Percentiles rank a stretch among this genome's conserved stretches.
phyloP scores from a whole-genome alignment of 1,140 invertebrate genomes.

The Propsilocerus akamusi region DNA sequence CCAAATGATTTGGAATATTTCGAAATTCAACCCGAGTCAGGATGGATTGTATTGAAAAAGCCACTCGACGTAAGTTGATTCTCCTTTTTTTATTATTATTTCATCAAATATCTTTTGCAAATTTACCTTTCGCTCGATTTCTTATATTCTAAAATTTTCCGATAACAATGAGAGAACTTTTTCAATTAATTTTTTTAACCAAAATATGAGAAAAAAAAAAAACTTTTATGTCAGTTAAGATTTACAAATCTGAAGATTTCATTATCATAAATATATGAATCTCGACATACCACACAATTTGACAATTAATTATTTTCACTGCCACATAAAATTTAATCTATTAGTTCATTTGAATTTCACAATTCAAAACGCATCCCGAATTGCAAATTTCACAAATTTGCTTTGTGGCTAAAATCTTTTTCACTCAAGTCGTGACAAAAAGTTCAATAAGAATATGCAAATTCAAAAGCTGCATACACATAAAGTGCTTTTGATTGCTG shows the following conservation, averaged over 20 bases:
- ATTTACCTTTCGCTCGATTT: slow-evolving; percentile 16
- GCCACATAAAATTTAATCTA: too few species aligned
- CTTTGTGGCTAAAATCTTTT: background rate
- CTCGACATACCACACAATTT: background rate
- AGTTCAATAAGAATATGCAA: too few species aligned
- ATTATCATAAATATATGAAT: background rate
- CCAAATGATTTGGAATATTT: slow-evolving; percentile 81
- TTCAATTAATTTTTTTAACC: too few species aligned
- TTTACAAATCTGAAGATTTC: background rate
- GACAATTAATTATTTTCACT: background rate
- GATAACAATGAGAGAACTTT: too few species aligned
- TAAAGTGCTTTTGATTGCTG: too few species aligned
- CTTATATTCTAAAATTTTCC: slow-evolving; percentile 13
- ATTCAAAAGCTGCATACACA: too few species aligned
- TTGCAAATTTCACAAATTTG: background rate
- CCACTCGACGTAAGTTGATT: slow-evolving; percentile 79
- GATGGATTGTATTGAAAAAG: slow-evolving; percentile 88
- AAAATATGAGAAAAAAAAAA: background rate
- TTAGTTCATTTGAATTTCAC: too few species aligned
- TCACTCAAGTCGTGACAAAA: too few species aligned
- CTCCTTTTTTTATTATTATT: slow-evolving; percentile 23
- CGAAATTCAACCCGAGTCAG: slow-evolving; percentile 86
- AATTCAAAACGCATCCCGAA: background rate
- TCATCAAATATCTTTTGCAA: slow-evolving; percentile 21
- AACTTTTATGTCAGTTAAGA: background rate